phyloP scores from a whole-genome alignment of 2,113 vertebrate species.

The Lampris incognitus region DNA sequence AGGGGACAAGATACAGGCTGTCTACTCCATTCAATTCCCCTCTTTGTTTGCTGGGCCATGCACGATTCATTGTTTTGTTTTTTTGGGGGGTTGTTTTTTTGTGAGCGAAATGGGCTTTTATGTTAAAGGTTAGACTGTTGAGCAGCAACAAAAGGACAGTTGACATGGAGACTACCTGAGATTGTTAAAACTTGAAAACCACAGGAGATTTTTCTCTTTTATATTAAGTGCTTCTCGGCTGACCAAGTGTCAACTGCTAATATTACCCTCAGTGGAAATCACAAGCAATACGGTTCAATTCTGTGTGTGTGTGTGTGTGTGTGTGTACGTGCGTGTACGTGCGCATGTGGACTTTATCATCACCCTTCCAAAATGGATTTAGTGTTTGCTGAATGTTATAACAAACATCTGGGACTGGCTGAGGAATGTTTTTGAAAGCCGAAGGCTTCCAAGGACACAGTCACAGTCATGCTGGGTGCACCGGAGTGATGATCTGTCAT shows the following conservation, averaged over 20 bases:
- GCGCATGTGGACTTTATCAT: conserved; percentile 14
- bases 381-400: conserved; percentile 32
- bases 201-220: conserved; percentile 11
- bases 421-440: conserved; percentile 1
- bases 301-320: conserved; percentile 1
- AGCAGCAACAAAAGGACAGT: conserved; percentile 2
- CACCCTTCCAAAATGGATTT: conserved; percentile 3
- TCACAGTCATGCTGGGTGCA: neutral
- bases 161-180: conserved; percentile 4
- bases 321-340: neutral
- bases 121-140: conserved; percentile 24
- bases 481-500: neutral
- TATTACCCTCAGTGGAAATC: conserved; percentile 14
- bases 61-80: conserved; percentile 20
- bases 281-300: neutral
- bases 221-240: neutral
- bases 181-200: neutral
- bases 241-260: conserved; percentile 9
- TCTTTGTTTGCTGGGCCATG: conserved; percentile 30
- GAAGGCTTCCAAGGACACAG: neutral
- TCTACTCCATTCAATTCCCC: conserved; percentile 3
- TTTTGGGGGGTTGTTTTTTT: conserved; percentile 6
- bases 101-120: conserved; percentile 23
- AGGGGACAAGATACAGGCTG: conserved; percentile 32
- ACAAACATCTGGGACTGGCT: conserved; percentile 21